Base-by-base conservation (phyloP, 2,888 invertebrate species). In the Drosophila gaucha region DNA sequence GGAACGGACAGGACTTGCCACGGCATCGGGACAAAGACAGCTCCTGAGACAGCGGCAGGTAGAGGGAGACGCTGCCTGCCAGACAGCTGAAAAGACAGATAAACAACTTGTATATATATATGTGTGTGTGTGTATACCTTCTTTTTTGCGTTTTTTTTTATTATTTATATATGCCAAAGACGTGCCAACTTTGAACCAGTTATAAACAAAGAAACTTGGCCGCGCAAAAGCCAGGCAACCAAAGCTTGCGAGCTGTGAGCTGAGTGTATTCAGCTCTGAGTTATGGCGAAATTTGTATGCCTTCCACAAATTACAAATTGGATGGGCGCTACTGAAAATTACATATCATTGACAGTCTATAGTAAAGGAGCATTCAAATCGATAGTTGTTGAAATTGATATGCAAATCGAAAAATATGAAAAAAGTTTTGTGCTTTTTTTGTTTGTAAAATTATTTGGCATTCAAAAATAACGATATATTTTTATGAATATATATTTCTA, bases 121-220 rank as follows among this genome's bases (percentile, higher is more conserved):
- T 58, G 51, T 44, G 35, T 59, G 58, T 33, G 10, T 38, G 38
- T 22, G 28, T 28, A 28, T 28, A 43, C 44, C 44, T 46, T 36
- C 43, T 44, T 63, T 38, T 44, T n/a, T 60, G 44, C 2, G 2
- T 41, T 41, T 43, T 62, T 47, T 56, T 28, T 60, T 55, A 31
- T 50, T 51, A 12, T 63, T 65, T 77, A 68, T 79, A 60, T 83
- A 80, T 80, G 84, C 80, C 79, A 79, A 51, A 83, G 83, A 83
- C 83, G 80, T 86, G 86, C 86, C 64, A 83, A 74, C 73, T 83
- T 79, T 86, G 86, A 83, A 83, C 86, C 84, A 82, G 86, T 82
- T 82, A 71, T 76, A 76, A 83, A 83, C 77, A 80, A 86, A 86
- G 67, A 67, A 55, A 67, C 50, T 63, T 57, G 55, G 63, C 60